A percentile compares a stretch with the other conserved stretches of the same genome.
Conservation (phyloP, 1,140 invertebrate genomes). For the Camponotus vicinus region DNA sequence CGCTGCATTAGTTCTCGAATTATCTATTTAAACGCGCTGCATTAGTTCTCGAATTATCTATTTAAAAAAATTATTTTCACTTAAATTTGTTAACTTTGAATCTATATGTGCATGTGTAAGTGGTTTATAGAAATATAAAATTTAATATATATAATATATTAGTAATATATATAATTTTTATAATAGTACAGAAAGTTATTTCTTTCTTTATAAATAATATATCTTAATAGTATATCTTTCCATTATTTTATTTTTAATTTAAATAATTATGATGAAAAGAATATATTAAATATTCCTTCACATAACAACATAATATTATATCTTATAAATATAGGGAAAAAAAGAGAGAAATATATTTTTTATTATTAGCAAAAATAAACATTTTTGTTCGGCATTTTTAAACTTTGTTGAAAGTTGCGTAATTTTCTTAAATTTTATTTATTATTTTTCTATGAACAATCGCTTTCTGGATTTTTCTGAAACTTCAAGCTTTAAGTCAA, state of each 20-base stretch:
- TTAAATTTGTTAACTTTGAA: neutral
- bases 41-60: neutral
- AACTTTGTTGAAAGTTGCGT: neutral
- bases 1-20: neutral
- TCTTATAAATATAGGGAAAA: no score
- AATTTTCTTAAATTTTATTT: neutral
- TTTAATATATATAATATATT: no score
- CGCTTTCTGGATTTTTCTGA: neutral
- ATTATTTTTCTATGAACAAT: slow-evolving; percentile 6
- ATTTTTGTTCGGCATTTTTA: neutral
- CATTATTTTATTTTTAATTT: neutral
- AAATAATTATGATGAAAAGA: neutral
- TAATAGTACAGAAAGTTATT: neutral
- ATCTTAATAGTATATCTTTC: neutral
- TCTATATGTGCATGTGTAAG: neutral
- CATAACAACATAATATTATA: neutral
- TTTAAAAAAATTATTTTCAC: neutral
- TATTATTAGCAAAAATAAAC: neutral
- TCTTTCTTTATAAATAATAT: neutral
- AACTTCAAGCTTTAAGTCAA: neutral
- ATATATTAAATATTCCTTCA: neutral
- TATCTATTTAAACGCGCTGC: neutral
- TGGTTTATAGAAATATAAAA: neutral
- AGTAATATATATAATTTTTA: no score
- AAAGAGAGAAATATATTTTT: neutral